Conservation (phyloP, 2,797 vertebrate species). For the Yasuhikotakia modesta region DNA sequence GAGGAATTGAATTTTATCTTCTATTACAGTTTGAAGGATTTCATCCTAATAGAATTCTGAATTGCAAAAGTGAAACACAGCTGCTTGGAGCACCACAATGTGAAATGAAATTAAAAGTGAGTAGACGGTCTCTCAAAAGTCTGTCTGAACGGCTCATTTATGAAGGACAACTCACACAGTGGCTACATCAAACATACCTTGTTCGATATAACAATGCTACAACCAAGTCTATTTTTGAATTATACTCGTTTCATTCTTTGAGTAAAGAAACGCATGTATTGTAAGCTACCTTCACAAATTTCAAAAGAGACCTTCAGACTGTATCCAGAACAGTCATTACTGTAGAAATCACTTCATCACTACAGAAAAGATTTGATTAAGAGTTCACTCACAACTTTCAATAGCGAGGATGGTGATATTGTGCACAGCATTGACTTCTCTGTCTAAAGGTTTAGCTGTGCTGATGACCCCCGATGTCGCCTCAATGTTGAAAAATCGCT, state of each 20-base stretch:
- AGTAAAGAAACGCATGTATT: not conserved
- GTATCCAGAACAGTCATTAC: not conserved
- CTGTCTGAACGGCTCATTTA: slow-evolving; percentile 37
- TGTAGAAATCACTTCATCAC: not conserved
- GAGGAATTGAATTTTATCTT: slow-evolving; percentile 52
- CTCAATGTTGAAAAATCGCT: slow-evolving; percentile 89
- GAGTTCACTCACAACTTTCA: slow-evolving; percentile 82
- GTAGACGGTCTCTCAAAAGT: slow-evolving; percentile 36
- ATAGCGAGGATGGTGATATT: slow-evolving; percentile 88
- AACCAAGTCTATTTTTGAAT: not conserved
- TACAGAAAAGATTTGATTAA: not conserved
- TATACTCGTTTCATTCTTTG: slow-evolving; percentile 1
- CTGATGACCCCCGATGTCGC: slow-evolving; percentile 85
- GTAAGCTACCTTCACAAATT: slow-evolving; percentile 4
- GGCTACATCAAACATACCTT: slow-evolving; percentile 20
- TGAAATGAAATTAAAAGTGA: slow-evolving; percentile 1
- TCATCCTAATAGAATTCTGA: slow-evolving; percentile 51
- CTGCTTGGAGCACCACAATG: too few relatives aligned
- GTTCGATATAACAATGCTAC: not conserved
- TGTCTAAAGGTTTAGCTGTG: slow-evolving; percentile 83
- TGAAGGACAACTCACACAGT: slow-evolving; percentile 19
- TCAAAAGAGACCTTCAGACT: slow-evolving; percentile 14
- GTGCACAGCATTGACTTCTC: slow-evolving; percentile 84
- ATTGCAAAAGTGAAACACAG: too few relatives aligned
- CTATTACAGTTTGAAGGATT: slow-evolving; percentile 52